phyloP scores from a whole-genome alignment of 2,888 invertebrate species.

The Lamellibrachia columna region DNA sequence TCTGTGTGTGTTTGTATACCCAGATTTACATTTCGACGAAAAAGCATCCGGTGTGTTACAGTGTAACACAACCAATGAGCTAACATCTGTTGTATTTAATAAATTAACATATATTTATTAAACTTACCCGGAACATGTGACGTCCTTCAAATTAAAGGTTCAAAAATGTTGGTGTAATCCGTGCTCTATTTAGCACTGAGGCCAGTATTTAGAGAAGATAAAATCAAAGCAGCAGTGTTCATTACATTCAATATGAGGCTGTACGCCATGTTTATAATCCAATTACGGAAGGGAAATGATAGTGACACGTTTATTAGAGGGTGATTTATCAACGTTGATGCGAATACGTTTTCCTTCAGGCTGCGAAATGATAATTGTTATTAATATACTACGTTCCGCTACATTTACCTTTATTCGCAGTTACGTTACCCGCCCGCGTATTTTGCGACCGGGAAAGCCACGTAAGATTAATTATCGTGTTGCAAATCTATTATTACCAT shows the following conservation, averaged over 20 bases:
- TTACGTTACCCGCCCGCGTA: background rate
- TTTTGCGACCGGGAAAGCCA: background rate
- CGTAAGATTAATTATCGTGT: background rate
- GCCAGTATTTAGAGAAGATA: background rate
- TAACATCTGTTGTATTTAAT: background rate
- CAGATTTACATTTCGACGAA: background rate
- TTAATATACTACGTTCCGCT: conserved; percentile 10
- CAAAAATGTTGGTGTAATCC: background rate
- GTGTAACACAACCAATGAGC: background rate
- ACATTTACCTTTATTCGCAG: background rate
- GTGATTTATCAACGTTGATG: background rate
- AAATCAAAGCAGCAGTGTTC: background rate
- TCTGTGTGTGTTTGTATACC: background rate
- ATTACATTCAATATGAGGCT: background rate
- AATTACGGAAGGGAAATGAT: background rate
- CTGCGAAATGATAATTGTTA: background rate
- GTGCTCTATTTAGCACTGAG: background rate
- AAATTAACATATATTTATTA: background rate
- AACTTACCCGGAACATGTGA: background rate
- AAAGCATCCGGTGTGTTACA: background rate
- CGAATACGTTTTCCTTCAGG: background rate
- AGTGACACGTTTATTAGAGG: background rate
- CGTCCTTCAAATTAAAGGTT: background rate
- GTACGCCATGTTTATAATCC: background rate
- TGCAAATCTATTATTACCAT: background rate